A percentile compares a stretch with the other conserved stretches of the same genome.
These are phyloP conservation scores for Engraulis encrasicolus DNA, from an alignment of 2,113 vertebrate species.

Conservation along the genomic window DNA sequence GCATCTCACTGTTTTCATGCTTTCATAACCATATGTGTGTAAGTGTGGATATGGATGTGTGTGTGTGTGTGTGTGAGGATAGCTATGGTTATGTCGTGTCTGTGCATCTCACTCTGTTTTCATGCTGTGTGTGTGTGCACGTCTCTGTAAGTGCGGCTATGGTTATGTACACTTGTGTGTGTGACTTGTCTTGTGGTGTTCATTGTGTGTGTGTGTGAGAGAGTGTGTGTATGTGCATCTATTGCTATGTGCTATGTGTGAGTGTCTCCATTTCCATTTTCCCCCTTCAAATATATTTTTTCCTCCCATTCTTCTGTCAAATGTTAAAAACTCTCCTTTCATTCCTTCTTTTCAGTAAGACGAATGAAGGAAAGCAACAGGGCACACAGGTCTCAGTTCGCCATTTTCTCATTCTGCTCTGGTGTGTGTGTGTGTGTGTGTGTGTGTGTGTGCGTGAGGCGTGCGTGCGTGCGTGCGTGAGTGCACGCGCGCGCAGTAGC, in stretches of 20 bases:
- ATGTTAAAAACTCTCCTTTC: neutral
- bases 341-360: neutral
- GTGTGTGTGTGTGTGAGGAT: too few species aligned
- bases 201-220: slow-evolving; percentile 62
- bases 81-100: too few species aligned
- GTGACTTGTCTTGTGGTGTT: slow-evolving; percentile 76
- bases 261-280: slow-evolving; percentile 77
- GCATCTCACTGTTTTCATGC: slow-evolving; percentile 77
- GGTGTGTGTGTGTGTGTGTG: too few species aligned
- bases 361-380: neutral
- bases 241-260: too few species aligned
- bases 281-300: neutral
- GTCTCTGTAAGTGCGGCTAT: too few species aligned
- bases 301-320: neutral
- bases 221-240: too few species aligned
- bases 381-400: neutral
- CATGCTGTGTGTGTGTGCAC: too few species aligned
- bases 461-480: slow-evolving; percentile 66
- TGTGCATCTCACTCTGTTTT: neutral
- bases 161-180: too few species aligned
- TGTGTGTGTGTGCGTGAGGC: too few species aligned
- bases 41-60: too few species aligned
- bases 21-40: too few species aligned
- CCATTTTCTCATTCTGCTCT: slow-evolving; percentile 49
- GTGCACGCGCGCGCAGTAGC: neutral